These are phyloP conservation scores for Zele albiditarsus DNA, from an alignment of 2,888 invertebrate species.

Conservation along the genomic window DNA sequence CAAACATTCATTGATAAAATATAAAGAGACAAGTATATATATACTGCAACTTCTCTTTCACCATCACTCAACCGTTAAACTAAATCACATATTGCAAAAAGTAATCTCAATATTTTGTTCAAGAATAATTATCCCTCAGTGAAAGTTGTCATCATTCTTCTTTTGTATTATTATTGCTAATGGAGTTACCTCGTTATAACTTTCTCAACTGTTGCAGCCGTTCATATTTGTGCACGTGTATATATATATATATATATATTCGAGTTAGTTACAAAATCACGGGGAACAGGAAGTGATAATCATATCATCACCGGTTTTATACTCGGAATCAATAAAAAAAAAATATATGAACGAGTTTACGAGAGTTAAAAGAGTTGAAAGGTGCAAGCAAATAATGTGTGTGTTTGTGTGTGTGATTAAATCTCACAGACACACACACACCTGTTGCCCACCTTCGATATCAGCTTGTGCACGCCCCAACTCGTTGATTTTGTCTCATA, in stretches of 20 bases:
- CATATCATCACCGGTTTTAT: constrained; percentile 21
- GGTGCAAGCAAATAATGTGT: background rate
- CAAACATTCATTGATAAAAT: no score
- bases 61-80: no score
- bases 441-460: constrained; percentile 20
- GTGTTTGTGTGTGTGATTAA: background rate
- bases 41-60: no score
- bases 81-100: background rate
- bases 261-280: constrained; percentile 27
- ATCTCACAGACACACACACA: constrained; percentile 5
- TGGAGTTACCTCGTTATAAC: constrained; percentile 22
- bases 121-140: background rate
- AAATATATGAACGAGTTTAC: background rate
- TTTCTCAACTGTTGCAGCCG: constrained; percentile 22
- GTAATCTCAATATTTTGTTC: background rate
- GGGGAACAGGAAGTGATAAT: constrained; percentile 22
- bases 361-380: background rate
- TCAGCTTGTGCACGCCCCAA: background rate
- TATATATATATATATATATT: background rate
- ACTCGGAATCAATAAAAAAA: background rate
- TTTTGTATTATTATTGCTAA: constrained; percentile 24
- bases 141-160: constrained; percentile 32
- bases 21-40: no score
- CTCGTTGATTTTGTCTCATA: background rate
- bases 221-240: background rate